phyloP scores from a whole-genome alignment of 2,113 vertebrate genomes.

The Muscicapa adusta region DNA sequence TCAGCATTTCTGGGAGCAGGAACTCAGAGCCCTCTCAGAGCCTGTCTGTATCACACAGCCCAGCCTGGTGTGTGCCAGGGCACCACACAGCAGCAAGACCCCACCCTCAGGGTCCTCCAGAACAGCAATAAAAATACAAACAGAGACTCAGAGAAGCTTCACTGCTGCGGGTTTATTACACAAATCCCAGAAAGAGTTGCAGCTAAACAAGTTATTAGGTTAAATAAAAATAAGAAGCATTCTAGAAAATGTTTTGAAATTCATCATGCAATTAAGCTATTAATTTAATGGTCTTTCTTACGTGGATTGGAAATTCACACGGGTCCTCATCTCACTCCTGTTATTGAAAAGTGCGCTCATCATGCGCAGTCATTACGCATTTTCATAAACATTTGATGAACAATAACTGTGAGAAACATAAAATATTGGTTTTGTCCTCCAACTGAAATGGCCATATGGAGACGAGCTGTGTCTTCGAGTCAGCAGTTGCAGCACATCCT shows the following conservation, averaged over 20 bases:
- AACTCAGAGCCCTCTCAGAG: not conserved
- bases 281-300: conserved; percentile 31
- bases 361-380: not conserved
- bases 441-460: conserved; percentile 24
- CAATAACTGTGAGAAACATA: conserved; percentile 43
- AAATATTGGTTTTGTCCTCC: conserved; percentile 44
- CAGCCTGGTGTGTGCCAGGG: accelerated
- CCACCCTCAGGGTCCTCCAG: not conserved
- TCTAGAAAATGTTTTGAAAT: not conserved
- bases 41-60: not conserved
- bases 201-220: not conserved
- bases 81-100: accelerated
- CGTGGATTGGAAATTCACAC: not conserved
- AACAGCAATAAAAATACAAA: not conserved
- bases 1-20: not conserved
- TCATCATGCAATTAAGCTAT: conserved; percentile 23
- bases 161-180: not conserved
- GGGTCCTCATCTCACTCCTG: not conserved
- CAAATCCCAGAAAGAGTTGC: not conserved
- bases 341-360: not conserved
- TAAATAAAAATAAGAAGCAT: conserved; percentile 18
- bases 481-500: not conserved
- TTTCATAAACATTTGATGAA: conserved; percentile 47
- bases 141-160: not conserved
- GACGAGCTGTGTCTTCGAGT: not conserved